Evolutionary conservation across 2,113 vertebrate species (phyloP).

Genomic region (Vicugna pacos): DNA sequence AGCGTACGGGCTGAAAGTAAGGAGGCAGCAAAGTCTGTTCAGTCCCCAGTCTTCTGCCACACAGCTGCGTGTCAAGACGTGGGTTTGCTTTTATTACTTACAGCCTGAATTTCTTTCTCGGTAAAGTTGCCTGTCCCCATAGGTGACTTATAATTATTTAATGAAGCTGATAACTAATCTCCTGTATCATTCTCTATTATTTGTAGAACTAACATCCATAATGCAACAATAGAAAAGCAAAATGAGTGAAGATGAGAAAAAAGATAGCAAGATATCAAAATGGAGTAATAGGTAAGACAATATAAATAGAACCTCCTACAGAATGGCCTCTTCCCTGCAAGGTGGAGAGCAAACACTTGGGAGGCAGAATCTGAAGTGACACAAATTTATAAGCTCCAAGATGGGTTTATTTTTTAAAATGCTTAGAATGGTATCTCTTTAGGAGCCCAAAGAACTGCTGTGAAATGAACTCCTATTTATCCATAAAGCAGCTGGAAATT

Average conservation of each 20-base stretch:
- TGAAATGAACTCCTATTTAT: not conserved
- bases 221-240: not conserved
- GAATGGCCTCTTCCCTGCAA: not conserved
- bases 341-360: not conserved
- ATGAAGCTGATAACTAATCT: not conserved
- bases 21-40: not conserved
- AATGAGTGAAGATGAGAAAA: not conserved
- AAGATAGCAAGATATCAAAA: not conserved
- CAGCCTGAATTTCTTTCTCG: not conserved
- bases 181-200: not conserved
- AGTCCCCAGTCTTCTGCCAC: not conserved
- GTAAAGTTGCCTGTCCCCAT: not conserved
- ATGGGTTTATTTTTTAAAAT: not conserved
- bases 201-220: not conserved
- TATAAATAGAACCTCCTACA: not conserved
- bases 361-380: not conserved
- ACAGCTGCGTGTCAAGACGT: not conserved
- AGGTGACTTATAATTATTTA: not conserved
- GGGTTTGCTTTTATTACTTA: not conserved
- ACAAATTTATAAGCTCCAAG: not conserved
- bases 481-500: not conserved
- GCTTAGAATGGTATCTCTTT: not conserved
- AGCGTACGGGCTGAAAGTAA: not conserved
- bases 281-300: slow-evolving; percentile 18
- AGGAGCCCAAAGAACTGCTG: not conserved